Conservation (phyloP, 2,888 invertebrate species). For the Salpingus planirostris region DNA sequence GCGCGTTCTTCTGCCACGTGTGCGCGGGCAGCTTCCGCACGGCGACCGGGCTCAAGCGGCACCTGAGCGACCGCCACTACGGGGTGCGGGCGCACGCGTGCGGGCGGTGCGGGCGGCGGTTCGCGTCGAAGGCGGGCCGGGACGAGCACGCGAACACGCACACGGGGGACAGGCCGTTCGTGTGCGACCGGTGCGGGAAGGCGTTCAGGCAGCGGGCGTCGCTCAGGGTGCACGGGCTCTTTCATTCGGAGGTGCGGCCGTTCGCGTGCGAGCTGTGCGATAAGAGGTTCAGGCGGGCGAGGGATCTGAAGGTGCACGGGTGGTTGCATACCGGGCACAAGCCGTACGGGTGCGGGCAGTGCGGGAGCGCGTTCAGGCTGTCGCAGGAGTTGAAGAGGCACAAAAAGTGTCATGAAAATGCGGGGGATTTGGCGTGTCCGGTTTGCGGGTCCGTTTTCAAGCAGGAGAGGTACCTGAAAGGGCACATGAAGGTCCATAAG, state of each 20-base stretch:
- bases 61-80: constrained; percentile 44
- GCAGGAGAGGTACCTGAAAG: constrained; percentile 42
- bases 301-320: constrained; percentile 47
- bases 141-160: constrained; percentile 47
- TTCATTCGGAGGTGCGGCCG: constrained; percentile 25
- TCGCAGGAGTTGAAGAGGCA: constrained; percentile 40
- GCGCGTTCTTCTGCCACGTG: constrained; percentile 44
- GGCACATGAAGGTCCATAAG: constrained; percentile 22
- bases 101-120: constrained; percentile 41
- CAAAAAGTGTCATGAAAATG: constrained; percentile 36
- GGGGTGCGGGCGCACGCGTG: constrained; percentile 45
- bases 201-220: constrained; percentile 47
- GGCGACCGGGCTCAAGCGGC: constrained; percentile 45
- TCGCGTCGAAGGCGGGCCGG: constrained; percentile 44
- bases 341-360: constrained; percentile 45
- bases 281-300: constrained; percentile 47
- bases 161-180: constrained; percentile 39
- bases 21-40: constrained; percentile 47
- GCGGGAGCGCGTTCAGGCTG: constrained; percentile 45
- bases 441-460: constrained; percentile 40
- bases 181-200: constrained; percentile 49
- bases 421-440: constrained; percentile 36
- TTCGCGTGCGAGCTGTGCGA: constrained; percentile 45
- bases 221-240: constrained; percentile 24
- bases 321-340: constrained; percentile 50